These are phyloP conservation scores for Aepyceros melampus DNA, from an alignment of 2,113 vertebrate genomes.

Conservation along the genomic window DNA sequence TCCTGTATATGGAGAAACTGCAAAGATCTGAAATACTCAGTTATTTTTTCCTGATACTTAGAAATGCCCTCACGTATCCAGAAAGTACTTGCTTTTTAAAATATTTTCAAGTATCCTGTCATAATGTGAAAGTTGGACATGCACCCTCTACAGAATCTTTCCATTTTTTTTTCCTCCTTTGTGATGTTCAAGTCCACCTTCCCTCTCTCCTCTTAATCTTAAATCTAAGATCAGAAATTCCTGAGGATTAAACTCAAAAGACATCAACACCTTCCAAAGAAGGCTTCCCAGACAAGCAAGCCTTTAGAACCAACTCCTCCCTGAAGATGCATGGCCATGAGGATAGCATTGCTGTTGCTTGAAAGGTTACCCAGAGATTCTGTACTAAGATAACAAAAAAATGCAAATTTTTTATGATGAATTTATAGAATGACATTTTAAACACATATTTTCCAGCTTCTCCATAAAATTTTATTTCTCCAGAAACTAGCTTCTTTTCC, in stretches of 20 bases:
- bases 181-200: background rate
- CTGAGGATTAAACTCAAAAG: background rate
- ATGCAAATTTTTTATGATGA: background rate
- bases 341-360: background rate
- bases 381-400: background rate
- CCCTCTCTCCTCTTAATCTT: background rate
- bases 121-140: background rate
- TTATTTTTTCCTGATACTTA: conserved; percentile 28
- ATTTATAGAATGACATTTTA: background rate
- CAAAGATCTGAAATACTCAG: conserved; percentile 16
- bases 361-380: background rate
- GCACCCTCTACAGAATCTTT: background rate
- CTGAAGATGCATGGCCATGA: background rate
- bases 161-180: background rate
- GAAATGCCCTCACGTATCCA: background rate
- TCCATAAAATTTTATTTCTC: background rate
- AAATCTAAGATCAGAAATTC: background rate
- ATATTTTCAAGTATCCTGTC: background rate
- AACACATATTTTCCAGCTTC: background rate
- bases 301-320: background rate
- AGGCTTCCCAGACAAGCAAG: background rate
- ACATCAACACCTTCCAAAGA: background rate
- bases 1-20: conserved; percentile 13
- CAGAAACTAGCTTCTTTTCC: background rate
- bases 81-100: background rate